Evolutionary conservation across 2,888 invertebrate species (phyloP).

Genomic region (Ferrisia virgata): DNA sequence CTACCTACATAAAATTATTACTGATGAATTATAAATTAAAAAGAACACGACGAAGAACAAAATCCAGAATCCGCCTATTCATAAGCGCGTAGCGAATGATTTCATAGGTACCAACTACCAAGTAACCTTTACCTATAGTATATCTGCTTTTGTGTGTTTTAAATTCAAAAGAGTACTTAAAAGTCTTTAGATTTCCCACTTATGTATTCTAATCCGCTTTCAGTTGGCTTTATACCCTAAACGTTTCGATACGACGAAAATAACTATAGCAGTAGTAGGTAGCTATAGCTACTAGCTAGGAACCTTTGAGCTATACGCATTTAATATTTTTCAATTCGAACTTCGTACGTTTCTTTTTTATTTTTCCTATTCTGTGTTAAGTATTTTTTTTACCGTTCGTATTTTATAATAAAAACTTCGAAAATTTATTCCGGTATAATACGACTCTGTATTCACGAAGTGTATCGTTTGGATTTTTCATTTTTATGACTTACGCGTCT

Average conservation of each 20-base stretch:
- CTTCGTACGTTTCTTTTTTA: not conserved
- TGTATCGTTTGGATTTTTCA: conserved; percentile 2
- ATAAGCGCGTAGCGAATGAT: not conserved
- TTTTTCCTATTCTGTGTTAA: too few species aligned
- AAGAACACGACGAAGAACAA: too few species aligned
- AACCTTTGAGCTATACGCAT: not conserved
- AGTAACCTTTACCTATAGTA: too few species aligned
- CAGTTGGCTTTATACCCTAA: not conserved
- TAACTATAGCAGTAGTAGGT: too few species aligned
- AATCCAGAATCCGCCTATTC: too few species aligned
- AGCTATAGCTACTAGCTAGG: too few species aligned
- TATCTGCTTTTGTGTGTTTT: not conserved
- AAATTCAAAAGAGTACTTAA: not conserved
- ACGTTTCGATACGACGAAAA: not conserved
- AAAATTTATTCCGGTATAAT: not conserved
- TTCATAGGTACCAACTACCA: not conserved
- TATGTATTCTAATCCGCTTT: conserved; percentile 4
- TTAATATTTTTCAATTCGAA: not conserved
- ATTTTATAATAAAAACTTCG: not conserved
- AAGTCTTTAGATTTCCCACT: conserved; percentile 3
- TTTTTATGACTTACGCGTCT: conserved; percentile 6
- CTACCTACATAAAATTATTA: too few species aligned
- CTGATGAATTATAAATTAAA: too few species aligned
- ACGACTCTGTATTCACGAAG: not conserved
- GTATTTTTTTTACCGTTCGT: not conserved